Percentiles rank a stretch among this genome's conserved stretches.
Evolutionary conservation across 1,140 invertebrate genomes (phyloP).

Genomic region (Zaprionus davidi): DNA sequence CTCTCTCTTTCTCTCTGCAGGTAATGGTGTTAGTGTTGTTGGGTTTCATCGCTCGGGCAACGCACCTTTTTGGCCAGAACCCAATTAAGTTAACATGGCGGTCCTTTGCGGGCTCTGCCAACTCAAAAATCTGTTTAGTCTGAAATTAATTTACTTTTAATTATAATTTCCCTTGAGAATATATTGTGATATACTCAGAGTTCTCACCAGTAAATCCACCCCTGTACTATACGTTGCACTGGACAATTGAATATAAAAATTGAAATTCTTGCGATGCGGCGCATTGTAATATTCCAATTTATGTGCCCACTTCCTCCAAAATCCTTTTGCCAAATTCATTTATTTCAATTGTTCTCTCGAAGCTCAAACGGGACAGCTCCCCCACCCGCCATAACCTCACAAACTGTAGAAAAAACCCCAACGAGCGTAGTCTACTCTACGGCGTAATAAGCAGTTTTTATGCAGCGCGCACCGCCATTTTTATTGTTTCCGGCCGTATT

Average conservation of each 20-base stretch:
- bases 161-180: conserved; percentile 28
- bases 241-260: conserved; percentile 41
- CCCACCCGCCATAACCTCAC: neutral
- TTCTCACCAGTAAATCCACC: conserved; percentile 8
- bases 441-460: conserved; percentile 79
- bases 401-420: neutral
- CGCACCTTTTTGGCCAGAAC: conserved; percentile 32
- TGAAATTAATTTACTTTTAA: conserved; percentile 53
- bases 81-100: conserved; percentile 47
- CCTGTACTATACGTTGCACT: neutral
- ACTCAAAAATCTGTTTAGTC: neutral
- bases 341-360: conserved; percentile 76
- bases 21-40: conserved; percentile 18
- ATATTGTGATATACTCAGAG: conserved; percentile 21
- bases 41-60: conserved; percentile 1
- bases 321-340: conserved; percentile 78
- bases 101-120: conserved; percentile 12
- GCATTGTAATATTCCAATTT: conserved; percentile 60
- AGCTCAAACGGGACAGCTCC: conserved; percentile 38
- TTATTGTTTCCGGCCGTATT: conserved; percentile 74
- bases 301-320: conserved; percentile 55
- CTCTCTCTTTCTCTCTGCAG: neutral
- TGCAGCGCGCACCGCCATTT: conserved; percentile 61
- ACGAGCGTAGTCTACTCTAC: conserved; percentile 57
- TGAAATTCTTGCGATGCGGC: conserved; percentile 10